Evolutionary conservation across 2,888 invertebrate genomes (phyloP), one percentile per base, ranked within the genome.

Genomic region (Ichneumoninae sp.): DNA sequence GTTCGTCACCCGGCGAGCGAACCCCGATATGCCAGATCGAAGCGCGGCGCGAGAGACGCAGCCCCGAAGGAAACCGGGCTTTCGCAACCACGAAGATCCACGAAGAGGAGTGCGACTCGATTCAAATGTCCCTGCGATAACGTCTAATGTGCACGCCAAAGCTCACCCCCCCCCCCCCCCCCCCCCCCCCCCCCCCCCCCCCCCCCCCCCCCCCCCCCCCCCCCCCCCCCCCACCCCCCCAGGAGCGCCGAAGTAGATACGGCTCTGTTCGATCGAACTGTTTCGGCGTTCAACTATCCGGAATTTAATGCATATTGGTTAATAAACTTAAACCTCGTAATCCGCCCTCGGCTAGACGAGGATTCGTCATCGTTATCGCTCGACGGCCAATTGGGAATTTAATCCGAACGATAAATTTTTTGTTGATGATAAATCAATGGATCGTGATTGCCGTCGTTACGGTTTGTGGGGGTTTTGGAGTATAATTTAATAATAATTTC

Each of bases 121-220:
- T 85, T 85, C 85, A 80, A 72, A 72, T 80, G 69, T 66, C 76
- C 71, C 82, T 52, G 76, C 76, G 82, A 85, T 82, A 82, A 82
- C 72, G 82, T 54, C 60, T 82, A 80, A 85, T 85, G 82, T 80
- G 78, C 69, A 82, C 76, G 79, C 72, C 57, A 69, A 80, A 85
- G 80, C 76, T 72, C 82, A 82, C 81, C 81, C 70, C 54, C 75
- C 36, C 16, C 60, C 57, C 57, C 60, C 57, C 57, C 52, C 62
- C 36, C 62, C 47, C 52, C 62, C 36, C 62, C 47, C 52, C 62
- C 36, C 62, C 47, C 52, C 62, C 36, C 81, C 81, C 70, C 54
- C 75, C 36, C 16, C 60, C 57, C 57, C 60, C 57, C 57, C n/a
- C n/a, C n/a, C n/a, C n/a, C n/a, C n/a, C n/a, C n/a, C n/a, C 81